Percentiles rank a stretch among this genome's conserved stretches.
Conservation (phyloP, 2,888 invertebrate species). For the Hypomecis punctinalis region DNA sequence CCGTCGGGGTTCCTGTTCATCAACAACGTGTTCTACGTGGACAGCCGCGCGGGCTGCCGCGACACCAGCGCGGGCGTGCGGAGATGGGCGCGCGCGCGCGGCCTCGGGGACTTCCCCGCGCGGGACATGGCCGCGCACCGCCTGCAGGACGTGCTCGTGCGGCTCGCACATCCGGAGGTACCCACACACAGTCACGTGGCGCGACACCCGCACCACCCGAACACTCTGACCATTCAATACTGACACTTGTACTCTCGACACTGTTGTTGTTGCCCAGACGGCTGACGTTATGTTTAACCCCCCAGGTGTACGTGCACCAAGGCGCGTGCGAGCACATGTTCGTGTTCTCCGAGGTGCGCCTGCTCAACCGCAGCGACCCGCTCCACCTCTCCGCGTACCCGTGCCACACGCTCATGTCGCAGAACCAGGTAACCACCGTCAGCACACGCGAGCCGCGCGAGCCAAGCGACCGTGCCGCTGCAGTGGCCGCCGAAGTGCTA, state of each 20-base stretch:
- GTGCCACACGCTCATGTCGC: constrained; percentile 76
- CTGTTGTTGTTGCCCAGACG: no score
- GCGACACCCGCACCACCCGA: background rate
- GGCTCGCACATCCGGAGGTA: constrained; percentile 73
- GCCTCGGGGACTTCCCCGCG: constrained; percentile 60
- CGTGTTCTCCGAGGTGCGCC: constrained; percentile 90
- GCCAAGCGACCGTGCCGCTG: no score
- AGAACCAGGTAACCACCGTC: constrained; percentile 57
- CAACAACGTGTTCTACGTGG: constrained; percentile 79
- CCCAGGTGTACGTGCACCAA: constrained; percentile 94
- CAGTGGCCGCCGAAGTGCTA: no score
- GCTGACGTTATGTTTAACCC: no score
- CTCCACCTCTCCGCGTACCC: constrained; percentile 85
- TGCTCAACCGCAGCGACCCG: constrained; percentile 81
- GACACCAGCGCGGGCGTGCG: constrained; percentile 63
- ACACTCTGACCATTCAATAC: no score
- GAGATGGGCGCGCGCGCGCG: constrained; percentile 61
- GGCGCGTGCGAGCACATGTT: constrained; percentile 97
- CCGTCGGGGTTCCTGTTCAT: constrained; percentile 78
- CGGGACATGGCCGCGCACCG: constrained; percentile 53
- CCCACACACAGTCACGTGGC: background rate
- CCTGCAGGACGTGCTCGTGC: constrained; percentile 55
- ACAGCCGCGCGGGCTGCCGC: constrained; percentile 62
- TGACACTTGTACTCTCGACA: background rate
- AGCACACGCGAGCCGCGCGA: no score